Base-by-base conservation (phyloP, 2,888 invertebrate species). In the Unio delphinus region DNA sequence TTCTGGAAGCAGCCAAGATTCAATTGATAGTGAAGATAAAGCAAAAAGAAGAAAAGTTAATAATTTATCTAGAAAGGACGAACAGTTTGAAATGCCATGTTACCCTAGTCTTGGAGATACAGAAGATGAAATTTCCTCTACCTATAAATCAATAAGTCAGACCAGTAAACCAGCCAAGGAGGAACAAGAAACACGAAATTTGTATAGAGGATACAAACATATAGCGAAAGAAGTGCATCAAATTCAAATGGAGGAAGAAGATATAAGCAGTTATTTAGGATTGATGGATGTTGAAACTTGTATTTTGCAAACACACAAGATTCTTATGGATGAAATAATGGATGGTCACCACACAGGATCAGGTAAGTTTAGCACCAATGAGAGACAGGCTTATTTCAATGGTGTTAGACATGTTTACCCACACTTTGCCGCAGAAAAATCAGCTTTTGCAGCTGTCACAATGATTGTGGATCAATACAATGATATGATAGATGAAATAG, bases 291-390 rank as follows among this genome's bases (percentile, higher is more conserved):
- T 61, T 20, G 57, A 69, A 8, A 11, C 59, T 30, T 61, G 56
- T n/a, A 65, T 69, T 23, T 30, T 45, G 6, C 17, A 69, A 23
- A 60, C 56, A 11, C 65, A 69, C 28, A 56, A 28, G 56, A 57
- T 65, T 11, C 45, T 65, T 23, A 69, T 65, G 69, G 56, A 65
- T 56, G 61, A 45, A 23, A 26, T 69, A 55, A 69, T 69, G 65
- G 55, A 65, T 55, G 61, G 56, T 7, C 45, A 20, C 18, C 17
- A 23, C 7, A 55, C 56, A 15, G 11, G 45, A 17, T 65, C 69
- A 26, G 69, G 69, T 18, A 34, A 18, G 7, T 69, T 61, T 34
- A 61, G 65, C 59, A 61, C 45, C 20, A 61, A 65, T 17, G 20
- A 45, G 34, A 60, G 69, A 55, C 23, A 11, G 17, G 26, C 65